Percentiles rank a stretch among this genome's conserved stretches.
Evolutionary conservation across 2,113 vertebrate species (phyloP).

Genomic region (Tragelaphus imberbis): DNA sequence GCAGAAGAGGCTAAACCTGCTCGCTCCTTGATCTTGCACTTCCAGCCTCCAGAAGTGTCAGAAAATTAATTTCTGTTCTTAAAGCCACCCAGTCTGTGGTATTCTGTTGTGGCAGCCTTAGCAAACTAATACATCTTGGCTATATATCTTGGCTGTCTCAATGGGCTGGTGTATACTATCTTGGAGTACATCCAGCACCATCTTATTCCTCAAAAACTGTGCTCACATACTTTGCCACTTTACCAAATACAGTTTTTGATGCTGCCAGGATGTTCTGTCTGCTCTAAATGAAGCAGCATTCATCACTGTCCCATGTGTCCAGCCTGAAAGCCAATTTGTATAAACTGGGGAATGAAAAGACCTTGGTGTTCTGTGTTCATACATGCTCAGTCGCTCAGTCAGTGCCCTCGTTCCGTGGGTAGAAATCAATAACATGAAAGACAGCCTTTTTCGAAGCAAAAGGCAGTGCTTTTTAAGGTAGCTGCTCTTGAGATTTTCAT

Average conservation of each 20-base stretch:
- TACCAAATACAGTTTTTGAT: slow-evolving; percentile 48
- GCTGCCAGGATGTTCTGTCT: slow-evolving; percentile 60
- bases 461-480: neutral
- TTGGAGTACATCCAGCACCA: slow-evolving; percentile 1
- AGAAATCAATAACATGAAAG: slow-evolving; percentile 5
- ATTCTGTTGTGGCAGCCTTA: neutral
- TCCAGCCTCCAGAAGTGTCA: neutral
- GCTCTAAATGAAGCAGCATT: slow-evolving; percentile 42
- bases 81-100: neutral
- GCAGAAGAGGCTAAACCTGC: neutral
- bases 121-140: slow-evolving; percentile 12
- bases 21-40: neutral
- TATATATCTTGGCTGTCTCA: slow-evolving; percentile 33
- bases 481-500: neutral
- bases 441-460: neutral
- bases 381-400: neutral
- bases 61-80: neutral
- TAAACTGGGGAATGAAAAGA: slow-evolving; percentile 22
- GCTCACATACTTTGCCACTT: slow-evolving; percentile 37
- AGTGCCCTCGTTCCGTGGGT: neutral
- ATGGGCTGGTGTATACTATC: neutral
- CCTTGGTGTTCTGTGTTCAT: neutral
- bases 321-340: slow-evolving; percentile 35
- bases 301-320: slow-evolving; percentile 43
- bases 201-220: slow-evolving; percentile 44